phyloP scores from a whole-genome alignment of 2,113 vertebrate species.

The Sakesphorus luctuosus region DNA sequence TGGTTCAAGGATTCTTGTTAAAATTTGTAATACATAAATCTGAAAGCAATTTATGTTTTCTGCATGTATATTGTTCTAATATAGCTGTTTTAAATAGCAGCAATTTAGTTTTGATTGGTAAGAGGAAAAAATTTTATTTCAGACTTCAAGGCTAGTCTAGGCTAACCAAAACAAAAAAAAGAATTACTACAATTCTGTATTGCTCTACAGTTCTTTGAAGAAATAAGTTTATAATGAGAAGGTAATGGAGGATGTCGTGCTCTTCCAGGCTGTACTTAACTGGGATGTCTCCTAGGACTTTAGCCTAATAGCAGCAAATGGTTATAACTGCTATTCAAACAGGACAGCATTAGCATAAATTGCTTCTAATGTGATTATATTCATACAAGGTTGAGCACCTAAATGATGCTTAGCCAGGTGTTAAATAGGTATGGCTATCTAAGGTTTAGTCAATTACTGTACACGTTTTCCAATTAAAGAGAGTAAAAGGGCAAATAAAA shows the following conservation, averaged over 20 bases:
- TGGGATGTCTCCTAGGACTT: slow-evolving; percentile 23
- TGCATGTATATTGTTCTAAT: background rate
- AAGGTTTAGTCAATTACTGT: slow-evolving; percentile 25
- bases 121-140: background rate
- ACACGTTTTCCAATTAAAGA: slow-evolving; percentile 35
- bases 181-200: background rate
- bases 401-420: slow-evolving; percentile 62
- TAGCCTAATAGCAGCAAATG: slow-evolving; percentile 21
- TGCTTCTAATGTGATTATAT: slow-evolving; percentile 24
- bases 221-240: background rate
- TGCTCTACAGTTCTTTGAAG: background rate
- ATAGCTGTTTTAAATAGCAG: background rate
- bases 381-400: slow-evolving; percentile 40
- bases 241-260: background rate
- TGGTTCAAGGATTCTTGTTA: background rate
- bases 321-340: slow-evolving; percentile 8
- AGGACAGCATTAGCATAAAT: slow-evolving; percentile 46
- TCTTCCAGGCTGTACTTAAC: slow-evolving; percentile 3
- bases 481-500: slow-evolving; percentile 41
- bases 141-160: background rate
- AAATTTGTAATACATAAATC: slow-evolving; percentile 29
- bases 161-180: background rate
- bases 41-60: background rate
- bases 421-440: slow-evolving; percentile 53
- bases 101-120: background rate